Evolutionary conservation across 2,113 vertebrate genomes (phyloP).

Genomic region (western clawed frog (Xenopus tropicalis)): UCB_Xtro_10.0 CM004447.2:80086001-80086500

Average conservation of each 20-base stretch:
- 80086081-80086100: conserved; percentile 61
- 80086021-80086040: conserved; percentile 33
- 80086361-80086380: conserved; percentile 58
- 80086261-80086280: no score
- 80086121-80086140: conserved; percentile 52
- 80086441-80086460: conserved; percentile 72
- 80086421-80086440: conserved; percentile 76
- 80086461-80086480: conserved; percentile 74
- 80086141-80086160: conserved; percentile 28
- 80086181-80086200: conserved; percentile 1
- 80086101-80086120: conserved; percentile 49
- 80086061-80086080: conserved; percentile 52
- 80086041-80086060: conserved; percentile 49
- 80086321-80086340: conserved; percentile 57
- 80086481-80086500: conserved; percentile 11
- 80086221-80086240: not conserved
- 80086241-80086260: conserved; percentile 28
- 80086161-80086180: conserved; percentile 9
- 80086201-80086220: not conserved
- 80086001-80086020: conserved; percentile 34
- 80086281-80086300: conserved; percentile 49
- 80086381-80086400: conserved; percentile 57
- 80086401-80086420: conserved; percentile 72
- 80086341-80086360: conserved; percentile 62
- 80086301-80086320: conserved; percentile 61